Evolutionary conservation across 37 sponge, comb jelly and placozoan genomes (phyloP), one percentile per base, ranked within the genome.

Genomic region (Halisarca cf. caerulea): DNA sequence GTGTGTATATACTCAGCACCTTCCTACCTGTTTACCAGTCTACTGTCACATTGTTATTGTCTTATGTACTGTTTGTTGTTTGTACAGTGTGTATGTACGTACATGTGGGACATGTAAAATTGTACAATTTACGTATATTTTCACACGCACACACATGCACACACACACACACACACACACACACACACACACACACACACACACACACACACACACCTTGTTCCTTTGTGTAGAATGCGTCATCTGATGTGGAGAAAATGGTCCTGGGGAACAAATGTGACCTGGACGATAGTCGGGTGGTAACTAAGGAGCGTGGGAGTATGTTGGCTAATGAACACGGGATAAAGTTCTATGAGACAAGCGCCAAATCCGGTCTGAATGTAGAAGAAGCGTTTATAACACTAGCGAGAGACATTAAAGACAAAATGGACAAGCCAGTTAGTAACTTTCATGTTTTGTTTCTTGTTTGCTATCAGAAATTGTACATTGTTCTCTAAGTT

Each of bases 201-300:
- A 47, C 75, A 28, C 77, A 18, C 77, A 7, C 59, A 54, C 42
- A 20, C 25, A 0, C 71, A 41, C 60, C n/a, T 38, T 58, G 25
- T 83, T 24, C 69, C 45, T 34, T 35, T 38, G 20, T 70, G 8
- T 71, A 97, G 98, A 92, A 99, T 84, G 99, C 99, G 7, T 89
- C 99, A 2, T 87, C 95, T 6, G 99, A 99, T 80, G 99, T 99
- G 39, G 99, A 99, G 87, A 96, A 94, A 73, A 96, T 99, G 97
- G 96, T 99, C 2, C 86, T 99, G 0, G 99, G 93, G 28, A 99
- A 99, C 87, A 99, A 99, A 85, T 99, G 97, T 83, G 99, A 99
- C 66, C 82, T 94, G 18, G 93, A 89, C 15, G 99, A 99, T 30
- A 85, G 93, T 2, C 64, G 99, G 44, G 90, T 91, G 34, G 95